Evolutionary conservation across 1,140 invertebrate genomes (phyloP), one percentile per base, ranked within the genome.

Genomic region (Drosophila ironensis): DNA sequence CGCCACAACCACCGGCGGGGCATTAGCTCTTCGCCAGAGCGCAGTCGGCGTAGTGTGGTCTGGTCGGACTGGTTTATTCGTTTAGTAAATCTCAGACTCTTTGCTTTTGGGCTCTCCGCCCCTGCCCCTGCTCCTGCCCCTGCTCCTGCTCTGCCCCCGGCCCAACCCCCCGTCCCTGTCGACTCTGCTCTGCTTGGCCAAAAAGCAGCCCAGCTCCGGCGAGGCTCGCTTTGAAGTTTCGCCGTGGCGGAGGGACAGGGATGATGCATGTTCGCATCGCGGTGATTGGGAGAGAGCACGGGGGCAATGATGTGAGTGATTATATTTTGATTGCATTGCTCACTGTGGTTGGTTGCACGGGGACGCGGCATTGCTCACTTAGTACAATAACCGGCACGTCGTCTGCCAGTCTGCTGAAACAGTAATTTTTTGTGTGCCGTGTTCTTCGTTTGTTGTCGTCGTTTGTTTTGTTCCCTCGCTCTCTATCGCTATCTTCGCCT

Each of bases 261-360:
- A 37, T 86, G 80, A 86, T 86, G 82, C 78, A 82, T 71, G 67
- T 84, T 77, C 74, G 81, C 80, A 75, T 86, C 71, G 81, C 74
- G 80, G 80, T 84, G 80, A 84, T 86, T 80, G 80, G 80, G 70
- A 84, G 80, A 80, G 80, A 86, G 80, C 81, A 86, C 81, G 81
- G 80, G 80, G 80, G 81, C 80, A 87, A 84, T 86, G 80, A 87
- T 87, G 80, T 86, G 80, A 86, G 80, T 86, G 80, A 86, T 86
- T 86, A 86, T 86, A 87, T 86, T 86, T 86, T 86, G 80, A 86
- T 86, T 86, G 80, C 78, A 84, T 84, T 86, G 78, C 78, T 84
- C 78, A 84, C 80, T 84, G 80, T 86, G 80, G 80, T 86, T 86
- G 80, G 80, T 86, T 86, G 80, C 87, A 86, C 70, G 56, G 46